A percentile compares a stretch with the other conserved stretches of the same genome.
phyloP scores from a whole-genome alignment of 2,113 vertebrate genomes.

The Epinephelus fuscoguttatus region DNA sequence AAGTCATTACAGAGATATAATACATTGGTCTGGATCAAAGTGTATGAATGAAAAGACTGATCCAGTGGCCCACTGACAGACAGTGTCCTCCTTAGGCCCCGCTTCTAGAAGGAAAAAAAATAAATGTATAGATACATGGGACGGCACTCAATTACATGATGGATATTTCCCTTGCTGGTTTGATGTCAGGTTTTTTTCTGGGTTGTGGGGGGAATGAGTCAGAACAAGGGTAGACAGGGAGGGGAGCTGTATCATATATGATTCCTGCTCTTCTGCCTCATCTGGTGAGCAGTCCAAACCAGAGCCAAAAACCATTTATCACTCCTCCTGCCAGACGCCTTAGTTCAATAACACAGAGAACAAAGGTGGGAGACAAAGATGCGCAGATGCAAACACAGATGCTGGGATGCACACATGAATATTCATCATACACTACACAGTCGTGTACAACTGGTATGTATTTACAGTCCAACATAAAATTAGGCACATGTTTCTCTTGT shows the following conservation, averaged over 20 bases:
- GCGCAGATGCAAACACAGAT: conserved; percentile 59
- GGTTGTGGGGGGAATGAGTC: conserved; percentile 17
- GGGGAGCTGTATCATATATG: conserved; percentile 36
- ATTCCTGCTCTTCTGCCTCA: conserved; percentile 56
- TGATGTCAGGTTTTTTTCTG: conserved; percentile 3
- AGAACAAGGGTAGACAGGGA: conserved; percentile 30
- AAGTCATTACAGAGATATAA: too few relatives aligned
- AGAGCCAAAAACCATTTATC: conserved; percentile 70
- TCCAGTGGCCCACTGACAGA: conserved; percentile 6
- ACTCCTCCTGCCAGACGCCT: conserved; percentile 53
- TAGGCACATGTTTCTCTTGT: conserved; percentile 14
- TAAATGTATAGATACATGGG: background rate
- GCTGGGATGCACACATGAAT: conserved; percentile 45
- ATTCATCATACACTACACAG: conserved; percentile 28
- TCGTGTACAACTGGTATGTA: conserved; percentile 16
- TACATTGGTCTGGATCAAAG: background rate
- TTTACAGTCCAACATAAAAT: conserved; percentile 41
- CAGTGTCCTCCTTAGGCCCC: background rate
- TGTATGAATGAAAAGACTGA: background rate
- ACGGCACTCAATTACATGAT: background rate
- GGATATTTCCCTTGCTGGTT: conserved; percentile 16
- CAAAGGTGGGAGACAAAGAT: conserved; percentile 56
- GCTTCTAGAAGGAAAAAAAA: background rate
- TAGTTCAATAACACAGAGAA: conserved; percentile 63
- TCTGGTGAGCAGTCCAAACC: conserved; percentile 63